Base-by-base conservation (phyloP, 2,113 vertebrate genomes). In the Monopterus albus region DNA sequence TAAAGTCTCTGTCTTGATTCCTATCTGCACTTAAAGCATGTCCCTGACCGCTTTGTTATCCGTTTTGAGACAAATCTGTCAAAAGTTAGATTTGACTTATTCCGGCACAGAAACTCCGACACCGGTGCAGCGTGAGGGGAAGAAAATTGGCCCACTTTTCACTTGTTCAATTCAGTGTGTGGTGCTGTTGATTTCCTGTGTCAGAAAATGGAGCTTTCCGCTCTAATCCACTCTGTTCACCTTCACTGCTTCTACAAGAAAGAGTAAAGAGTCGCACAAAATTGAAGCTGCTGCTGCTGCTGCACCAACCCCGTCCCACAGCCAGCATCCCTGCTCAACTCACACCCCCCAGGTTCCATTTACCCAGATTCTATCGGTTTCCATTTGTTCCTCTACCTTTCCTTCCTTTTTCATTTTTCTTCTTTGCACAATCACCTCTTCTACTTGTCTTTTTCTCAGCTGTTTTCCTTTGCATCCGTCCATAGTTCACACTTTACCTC, bases 111-210 rank as follows among this genome's bases (percentile, higher is more conserved):
- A 50, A 47, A 52, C 62, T 65, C 38, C 69, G 25, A 58, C 50
- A 28, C 42, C 46, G 42, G 47, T 47, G 39, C 26, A 3, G 47
- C 36, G n/a, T 18, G 28, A 62, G 50, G 33, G 71, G 69, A 72
- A 75, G 61, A 40, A 78, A 78, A 78, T 72, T 64, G 72, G 6
- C 47, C 64, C 61, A 68, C 65, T 77, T 80, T 76, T 74, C 68
- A 79, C 74, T 77, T 79, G 75, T 75, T 56, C 68, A 29, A 69
- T 60, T 59, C 62, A 28, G 29, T 13, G 29, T 52, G 52, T 7
- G 17, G 14, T 39, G 51, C 23, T 72, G 78, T 78, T 75, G 70
- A 77, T 58, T 75, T 72, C 70, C 55, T 38, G 36, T 36, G 51
- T 59, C 76, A 56, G 64, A 67, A 78, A 79, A 80, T 45, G 65